Conservation (phyloP, 2,888 invertebrate genomes). For the Chalcosyrphus nemorum region DNA sequence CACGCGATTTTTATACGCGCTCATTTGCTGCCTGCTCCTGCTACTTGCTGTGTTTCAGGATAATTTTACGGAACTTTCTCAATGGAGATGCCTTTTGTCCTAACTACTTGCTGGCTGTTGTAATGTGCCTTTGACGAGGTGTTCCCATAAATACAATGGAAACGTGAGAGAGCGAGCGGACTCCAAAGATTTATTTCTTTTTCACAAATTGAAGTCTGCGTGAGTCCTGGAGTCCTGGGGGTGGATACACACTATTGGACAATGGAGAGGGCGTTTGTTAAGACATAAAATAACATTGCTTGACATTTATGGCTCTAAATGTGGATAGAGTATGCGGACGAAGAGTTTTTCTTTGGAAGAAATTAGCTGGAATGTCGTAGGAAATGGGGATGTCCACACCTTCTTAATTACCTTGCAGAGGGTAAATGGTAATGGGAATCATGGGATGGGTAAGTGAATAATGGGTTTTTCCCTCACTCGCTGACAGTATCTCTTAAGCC, state of each 20-base stretch:
- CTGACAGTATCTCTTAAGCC: not conserved
- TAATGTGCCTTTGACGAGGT: conserved; percentile 76
- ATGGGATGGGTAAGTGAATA: not conserved
- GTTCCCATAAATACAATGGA: conserved; percentile 77
- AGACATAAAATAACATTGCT: conserved; percentile 76
- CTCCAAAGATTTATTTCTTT: conserved; percentile 76
- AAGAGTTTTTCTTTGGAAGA: not conserved
- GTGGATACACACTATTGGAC: conserved; percentile 65
- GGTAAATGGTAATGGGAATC: conserved; percentile 23
- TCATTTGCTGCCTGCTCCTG: not conserved
- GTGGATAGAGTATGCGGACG: conserved; percentile 7
- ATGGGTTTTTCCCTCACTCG: not conserved
- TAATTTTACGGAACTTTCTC: conserved; percentile 42
- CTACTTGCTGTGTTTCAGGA: conserved; percentile 51
- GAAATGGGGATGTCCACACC: conserved; percentile 66
- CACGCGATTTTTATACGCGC: conserved; percentile 75
- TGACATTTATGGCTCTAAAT: conserved; percentile 76
- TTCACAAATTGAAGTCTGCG: conserved; percentile 75
- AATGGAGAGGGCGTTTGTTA: conserved; percentile 72
- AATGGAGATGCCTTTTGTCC: conserved; percentile 60
- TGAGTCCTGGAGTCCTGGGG: conserved; percentile 46
- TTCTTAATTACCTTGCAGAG: conserved; percentile 57
- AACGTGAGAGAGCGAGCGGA: conserved; percentile 54
- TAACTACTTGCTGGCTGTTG: conserved; percentile 14
- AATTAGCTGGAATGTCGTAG: conserved; percentile 61